These are phyloP conservation scores for Halyomorpha halys DNA, from an alignment of 1,140 invertebrate genomes.

Conservation along the genomic window DNA sequence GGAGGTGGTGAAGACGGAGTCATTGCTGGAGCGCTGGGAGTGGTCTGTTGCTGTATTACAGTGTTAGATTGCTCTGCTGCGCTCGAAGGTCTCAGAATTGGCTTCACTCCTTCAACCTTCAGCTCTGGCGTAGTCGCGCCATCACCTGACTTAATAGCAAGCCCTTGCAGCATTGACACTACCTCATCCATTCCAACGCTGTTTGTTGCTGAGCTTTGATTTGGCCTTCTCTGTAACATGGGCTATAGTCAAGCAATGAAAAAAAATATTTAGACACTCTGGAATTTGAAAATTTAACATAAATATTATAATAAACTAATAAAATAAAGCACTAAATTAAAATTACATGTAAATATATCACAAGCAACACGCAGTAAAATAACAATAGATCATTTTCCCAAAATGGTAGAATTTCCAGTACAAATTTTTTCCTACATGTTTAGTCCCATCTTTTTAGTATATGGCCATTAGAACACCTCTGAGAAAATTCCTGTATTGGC, in stretches of 20 bases:
- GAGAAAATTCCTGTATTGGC: too few relatives aligned
- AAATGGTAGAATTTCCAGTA: too few relatives aligned
- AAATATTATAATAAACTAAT: too few relatives aligned
- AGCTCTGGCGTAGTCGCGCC: constrained; percentile 30
- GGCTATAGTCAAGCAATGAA: not conserved
- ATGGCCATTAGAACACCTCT: too few relatives aligned
- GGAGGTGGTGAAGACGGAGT: constrained; percentile 28
- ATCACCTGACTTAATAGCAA: constrained; percentile 18
- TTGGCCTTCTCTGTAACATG: constrained; percentile 10
- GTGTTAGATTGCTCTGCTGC: not conserved
- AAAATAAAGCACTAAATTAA: too few relatives aligned
- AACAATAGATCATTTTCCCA: too few relatives aligned
- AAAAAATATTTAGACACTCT: not conserved
- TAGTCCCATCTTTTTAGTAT: too few relatives aligned
- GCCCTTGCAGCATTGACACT: constrained; percentile 24
- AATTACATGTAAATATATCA: too few relatives aligned
- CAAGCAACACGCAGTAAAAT: too few relatives aligned
- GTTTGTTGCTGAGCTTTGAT: not conserved
- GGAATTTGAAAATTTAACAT: not conserved
- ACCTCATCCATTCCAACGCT: constrained; percentile 1
- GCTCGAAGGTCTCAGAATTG: constrained; percentile 32
- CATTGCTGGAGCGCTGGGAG: constrained; percentile 42
- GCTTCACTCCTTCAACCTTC: constrained; percentile 35
- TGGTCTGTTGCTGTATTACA: not conserved
- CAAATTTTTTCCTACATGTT: too few relatives aligned